Conservation (phyloP, 2,888 invertebrate species). For the Penaeus monodon region DNA sequence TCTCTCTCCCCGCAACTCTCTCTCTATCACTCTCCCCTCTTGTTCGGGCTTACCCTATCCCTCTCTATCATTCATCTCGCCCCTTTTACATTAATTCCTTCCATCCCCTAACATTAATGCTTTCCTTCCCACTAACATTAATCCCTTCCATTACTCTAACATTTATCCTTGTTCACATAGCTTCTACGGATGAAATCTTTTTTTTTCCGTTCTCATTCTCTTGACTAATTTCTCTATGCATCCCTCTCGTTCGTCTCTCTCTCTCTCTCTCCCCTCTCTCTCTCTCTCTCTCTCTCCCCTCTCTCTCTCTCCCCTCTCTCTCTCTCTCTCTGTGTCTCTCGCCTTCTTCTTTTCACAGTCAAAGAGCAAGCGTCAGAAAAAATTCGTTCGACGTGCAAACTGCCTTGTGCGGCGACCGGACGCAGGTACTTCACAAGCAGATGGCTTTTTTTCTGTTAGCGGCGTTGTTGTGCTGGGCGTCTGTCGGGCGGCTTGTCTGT, state of each 20-base stretch:
- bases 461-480: no score
- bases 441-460: no score
- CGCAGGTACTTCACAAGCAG: no score
- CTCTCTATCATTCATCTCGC: conserved; percentile 49
- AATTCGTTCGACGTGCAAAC: no score
- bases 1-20: conserved; percentile 30
- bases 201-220: no score
- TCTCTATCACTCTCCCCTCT: conserved; percentile 28
- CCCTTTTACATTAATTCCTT: conserved; percentile 15
- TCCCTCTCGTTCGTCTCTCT: not conserved
- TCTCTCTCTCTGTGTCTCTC: not conserved
- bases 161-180: no score
- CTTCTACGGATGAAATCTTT: no score
- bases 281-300: conserved; percentile 21
- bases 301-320: conserved; percentile 13
- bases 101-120: conserved; percentile 41
- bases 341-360: conserved; percentile 3
- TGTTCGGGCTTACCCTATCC: conserved; percentile 30
- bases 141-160: conserved; percentile 16
- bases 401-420: no score
- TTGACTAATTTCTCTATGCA: no score
- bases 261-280: conserved; percentile 20
- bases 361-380: no score
- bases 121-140: conserved; percentile 50
- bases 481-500: no score